phyloP scores from a whole-genome alignment of 2,113 vertebrate genomes.

The Scopus umbretta region DNA sequence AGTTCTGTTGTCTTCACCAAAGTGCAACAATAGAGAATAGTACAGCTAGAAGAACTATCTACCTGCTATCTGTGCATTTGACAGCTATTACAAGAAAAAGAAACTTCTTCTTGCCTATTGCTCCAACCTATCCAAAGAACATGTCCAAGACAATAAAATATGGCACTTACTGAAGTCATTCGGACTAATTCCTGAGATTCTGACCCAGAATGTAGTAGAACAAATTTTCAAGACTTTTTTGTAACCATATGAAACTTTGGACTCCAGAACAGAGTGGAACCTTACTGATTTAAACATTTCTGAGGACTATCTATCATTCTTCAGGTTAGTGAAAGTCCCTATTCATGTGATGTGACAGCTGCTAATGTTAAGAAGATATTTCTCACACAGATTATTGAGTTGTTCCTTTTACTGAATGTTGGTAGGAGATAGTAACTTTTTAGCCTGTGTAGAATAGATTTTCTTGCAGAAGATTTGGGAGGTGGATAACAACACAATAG shows the following conservation, averaged over 20 bases:
- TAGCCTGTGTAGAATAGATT: not conserved
- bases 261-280: not conserved
- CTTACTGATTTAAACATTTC: not conserved
- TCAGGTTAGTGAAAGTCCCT: not conserved
- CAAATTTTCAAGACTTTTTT: not conserved
- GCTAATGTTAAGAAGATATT: not conserved
- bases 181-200: not conserved
- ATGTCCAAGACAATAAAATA: not conserved
- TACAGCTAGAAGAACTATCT: not conserved
- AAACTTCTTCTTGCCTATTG: not conserved
- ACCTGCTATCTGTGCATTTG: not conserved
- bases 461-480: not conserved
- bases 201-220: not conserved
- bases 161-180: rapidly evolving
- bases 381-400: not conserved
- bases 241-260: not conserved
- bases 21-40: not conserved
- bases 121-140: not conserved
- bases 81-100: not conserved
- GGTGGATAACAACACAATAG: too few relatives aligned
- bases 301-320: not conserved
- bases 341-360: rapidly evolving
- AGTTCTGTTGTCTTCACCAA: not conserved
- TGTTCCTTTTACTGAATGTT: not conserved
- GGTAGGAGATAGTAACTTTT: not conserved